Evolutionary conservation across 1,140 invertebrate genomes (phyloP), one percentile per base, ranked within the genome.

Genomic region (Gryllus bimaculatus): DNA sequence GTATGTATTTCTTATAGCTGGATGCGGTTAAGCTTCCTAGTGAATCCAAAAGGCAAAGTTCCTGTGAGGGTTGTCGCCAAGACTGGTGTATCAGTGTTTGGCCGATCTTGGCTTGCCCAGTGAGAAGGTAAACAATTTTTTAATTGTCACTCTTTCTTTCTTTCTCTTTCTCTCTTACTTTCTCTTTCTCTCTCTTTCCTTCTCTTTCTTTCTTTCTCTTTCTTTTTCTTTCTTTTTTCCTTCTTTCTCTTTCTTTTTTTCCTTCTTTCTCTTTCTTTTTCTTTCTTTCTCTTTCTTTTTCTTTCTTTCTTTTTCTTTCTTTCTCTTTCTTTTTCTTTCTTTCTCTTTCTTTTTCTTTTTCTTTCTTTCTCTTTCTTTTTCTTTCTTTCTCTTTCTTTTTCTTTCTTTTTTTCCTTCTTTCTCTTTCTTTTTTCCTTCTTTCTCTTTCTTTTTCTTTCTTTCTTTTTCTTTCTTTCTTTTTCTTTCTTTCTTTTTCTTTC

Each of bases 51-150:
- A 85, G 96, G 96, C 74, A 98, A 98, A 89, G 96, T 99, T 82
- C 97, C 98, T 5, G 96, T 99, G 0, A 96, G 97, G 88, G 95
- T 97, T 78, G 93, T 99, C 54, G 96, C 97, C 47, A 90, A 95
- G 85, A 99, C 98, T 99, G 84, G 96, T 99, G 39, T 99, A 99
- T 88, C 97, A 99, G 84, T 98, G 96, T 87, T 89, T 99, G 81
- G 93, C 94, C 78, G 98, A 99, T 83, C 88, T 99, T 74, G 95
- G 93, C 66, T 89, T 99, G 78, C 97, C 98, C 8, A 94, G 94
- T 82, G 98, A 96, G 82, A 99, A 99, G 89, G 94, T 95, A 86
- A 85, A 81, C 75, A 18, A 13, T 7, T 18, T 10, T 66, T 66
- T 66, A 3, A 0, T 66, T 66, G 54, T 66, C 10, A 66, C 54